phyloP scores from a whole-genome alignment of 2,888 invertebrate genomes.

The Rotaria socialis region DNA sequence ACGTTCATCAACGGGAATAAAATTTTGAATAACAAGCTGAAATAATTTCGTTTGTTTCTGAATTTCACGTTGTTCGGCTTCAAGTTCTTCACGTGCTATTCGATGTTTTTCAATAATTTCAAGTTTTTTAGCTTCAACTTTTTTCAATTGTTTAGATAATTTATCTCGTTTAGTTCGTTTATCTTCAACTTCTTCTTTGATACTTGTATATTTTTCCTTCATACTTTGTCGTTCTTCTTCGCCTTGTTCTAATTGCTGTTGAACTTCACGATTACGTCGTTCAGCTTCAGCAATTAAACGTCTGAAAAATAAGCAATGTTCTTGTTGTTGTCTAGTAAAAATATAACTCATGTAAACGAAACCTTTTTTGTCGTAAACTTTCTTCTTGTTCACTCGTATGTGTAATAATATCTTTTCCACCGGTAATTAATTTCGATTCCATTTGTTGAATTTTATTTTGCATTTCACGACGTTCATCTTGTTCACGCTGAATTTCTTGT shows the following conservation, averaged over 20 bases:
- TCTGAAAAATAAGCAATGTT: conserved; percentile 48
- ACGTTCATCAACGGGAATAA: conserved; percentile 67
- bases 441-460: conserved; percentile 64
- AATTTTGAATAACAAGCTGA: conserved; percentile 63
- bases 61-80: conserved; percentile 82
- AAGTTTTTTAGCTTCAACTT: conserved; percentile 47
- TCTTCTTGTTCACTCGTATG: conserved; percentile 88
- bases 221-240: conserved; percentile 86
- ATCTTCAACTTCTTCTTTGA: conserved; percentile 92
- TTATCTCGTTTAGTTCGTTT: conserved; percentile 89
- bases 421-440: conserved; percentile 87
- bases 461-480: conserved; percentile 65
- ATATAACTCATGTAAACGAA: background rate
- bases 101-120: conserved; percentile 74
- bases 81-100: conserved; percentile 81
- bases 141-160: conserved; percentile 48
- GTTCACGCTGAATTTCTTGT: conserved; percentile 68
- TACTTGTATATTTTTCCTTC: conserved; percentile 79
- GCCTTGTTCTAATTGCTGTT: conserved; percentile 83
- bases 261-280: conserved; percentile 76
- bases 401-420: conserved; percentile 87
- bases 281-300: conserved; percentile 49
- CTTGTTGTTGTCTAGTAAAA: background rate
- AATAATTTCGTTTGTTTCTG: conserved; percentile 81
- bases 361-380: conserved; percentile 75